Percentiles rank a stretch among this genome's conserved stretches.
Evolutionary conservation across 2,888 invertebrate species (phyloP).

Genomic region (Caenorhabditis doughertyi): DNA sequence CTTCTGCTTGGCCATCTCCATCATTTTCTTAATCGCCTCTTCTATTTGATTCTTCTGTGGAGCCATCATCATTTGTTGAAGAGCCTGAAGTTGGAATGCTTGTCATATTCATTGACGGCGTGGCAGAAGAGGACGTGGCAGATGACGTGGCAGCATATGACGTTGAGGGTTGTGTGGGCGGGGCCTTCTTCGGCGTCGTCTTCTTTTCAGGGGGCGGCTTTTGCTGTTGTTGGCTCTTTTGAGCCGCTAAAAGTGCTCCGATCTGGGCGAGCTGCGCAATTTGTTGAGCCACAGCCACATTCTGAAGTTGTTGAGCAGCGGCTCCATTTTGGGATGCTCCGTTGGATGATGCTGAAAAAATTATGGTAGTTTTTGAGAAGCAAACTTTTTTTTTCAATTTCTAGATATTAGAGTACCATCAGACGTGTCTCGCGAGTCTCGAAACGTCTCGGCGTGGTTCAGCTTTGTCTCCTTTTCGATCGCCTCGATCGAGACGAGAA

Average conservation of each 20-base stretch:
- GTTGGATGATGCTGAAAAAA: not conserved
- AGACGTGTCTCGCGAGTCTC: too few relatives aligned
- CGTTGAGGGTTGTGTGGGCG: not conserved
- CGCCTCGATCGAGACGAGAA: too few relatives aligned
- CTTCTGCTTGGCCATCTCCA: conserved; percentile 50
- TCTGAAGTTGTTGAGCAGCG: not conserved
- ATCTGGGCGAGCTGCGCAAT: conserved; percentile 35
- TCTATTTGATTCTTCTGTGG: conserved; percentile 45
- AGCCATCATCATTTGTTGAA: conserved; percentile 35
- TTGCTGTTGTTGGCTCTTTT: not conserved
- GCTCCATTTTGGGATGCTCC: not conserved
- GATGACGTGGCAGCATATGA: not conserved
- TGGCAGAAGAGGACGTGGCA: not conserved
- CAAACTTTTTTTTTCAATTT: too few relatives aligned
- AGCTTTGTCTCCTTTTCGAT: too few relatives aligned
- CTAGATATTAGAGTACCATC: too few relatives aligned
- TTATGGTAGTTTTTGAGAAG: too few relatives aligned
- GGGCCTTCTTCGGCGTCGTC: not conserved
- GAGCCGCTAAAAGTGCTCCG: conserved; percentile 25
- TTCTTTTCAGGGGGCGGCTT: not conserved
- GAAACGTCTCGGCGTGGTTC: too few relatives aligned
- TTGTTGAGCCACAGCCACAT: conserved; percentile 23
- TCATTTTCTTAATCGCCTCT: conserved; percentile 52
- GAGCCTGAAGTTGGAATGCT: conserved; percentile 18
- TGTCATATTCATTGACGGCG: conserved; percentile 9